A percentile compares a stretch with the other conserved stretches of the same genome.
Evolutionary conservation across 2,888 invertebrate genomes (phyloP).

Genomic region (Amphipyra berbera): DNA sequence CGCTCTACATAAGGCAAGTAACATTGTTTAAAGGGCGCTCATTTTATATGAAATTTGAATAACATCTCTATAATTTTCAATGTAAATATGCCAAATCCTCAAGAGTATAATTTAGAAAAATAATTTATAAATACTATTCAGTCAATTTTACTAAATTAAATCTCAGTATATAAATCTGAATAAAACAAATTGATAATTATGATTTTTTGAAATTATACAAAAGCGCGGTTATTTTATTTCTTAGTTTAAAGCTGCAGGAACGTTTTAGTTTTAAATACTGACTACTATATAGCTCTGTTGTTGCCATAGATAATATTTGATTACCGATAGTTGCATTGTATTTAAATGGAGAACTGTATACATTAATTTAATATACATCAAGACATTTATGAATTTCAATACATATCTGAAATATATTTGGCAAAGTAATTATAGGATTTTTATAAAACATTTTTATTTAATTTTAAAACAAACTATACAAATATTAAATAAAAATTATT

Average conservation of each 20-base stretch:
- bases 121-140: constrained; percentile 62
- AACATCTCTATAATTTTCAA: constrained; percentile 29
- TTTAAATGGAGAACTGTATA: constrained; percentile 20
- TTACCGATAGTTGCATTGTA: background rate
- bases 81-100: constrained; percentile 15
- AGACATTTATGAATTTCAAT: constrained; percentile 8
- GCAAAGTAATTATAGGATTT: constrained; percentile 25
- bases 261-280: constrained; percentile 54
- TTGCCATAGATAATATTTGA: background rate
- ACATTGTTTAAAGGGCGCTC: constrained; percentile 1
- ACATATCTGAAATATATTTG: constrained; percentile 29
- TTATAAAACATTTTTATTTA: background rate
- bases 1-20: constrained; percentile 11
- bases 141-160: constrained; percentile 51
- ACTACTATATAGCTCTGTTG: constrained; percentile 27
- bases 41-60: constrained; percentile 17
- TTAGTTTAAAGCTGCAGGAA: constrained; percentile 41
- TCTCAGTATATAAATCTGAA: constrained; percentile 22
- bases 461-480: constrained; percentile 5
- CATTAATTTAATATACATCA: constrained; percentile 13
- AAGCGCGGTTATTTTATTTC: no score
- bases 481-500: background rate
- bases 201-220: constrained; percentile 13
- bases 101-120: constrained; percentile 54
- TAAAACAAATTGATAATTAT: constrained; percentile 15